Conservation (phyloP, 2,113 vertebrate genomes). For the Oryzias curvinotus region DNA sequence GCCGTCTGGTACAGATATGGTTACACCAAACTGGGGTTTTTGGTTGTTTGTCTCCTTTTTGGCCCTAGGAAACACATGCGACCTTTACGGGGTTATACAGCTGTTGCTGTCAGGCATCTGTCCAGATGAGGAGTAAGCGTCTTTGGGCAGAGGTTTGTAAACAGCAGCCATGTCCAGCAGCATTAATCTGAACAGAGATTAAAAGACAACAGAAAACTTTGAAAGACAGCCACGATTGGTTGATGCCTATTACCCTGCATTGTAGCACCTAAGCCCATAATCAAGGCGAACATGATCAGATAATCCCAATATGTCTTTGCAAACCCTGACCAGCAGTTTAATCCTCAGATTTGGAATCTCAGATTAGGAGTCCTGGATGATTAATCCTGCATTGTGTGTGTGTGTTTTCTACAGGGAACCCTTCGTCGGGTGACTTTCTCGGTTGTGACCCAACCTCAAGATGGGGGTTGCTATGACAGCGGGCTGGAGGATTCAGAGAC, state of each 20-base stretch:
- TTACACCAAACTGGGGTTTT: too few species aligned
- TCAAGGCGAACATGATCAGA: conserved; percentile 60
- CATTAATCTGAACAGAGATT: conserved; percentile 65
- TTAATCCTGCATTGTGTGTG: conserved; percentile 71
- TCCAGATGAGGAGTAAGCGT: conserved; percentile 41
- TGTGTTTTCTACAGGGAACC: conserved; percentile 83
- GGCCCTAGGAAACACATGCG: too few species aligned
- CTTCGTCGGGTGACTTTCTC: conserved; percentile 97
- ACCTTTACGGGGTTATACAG: background rate
- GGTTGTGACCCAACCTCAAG: conserved; percentile 91
- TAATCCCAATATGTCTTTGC: conserved; percentile 71
- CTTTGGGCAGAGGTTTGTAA: conserved; percentile 48
- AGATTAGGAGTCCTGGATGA: conserved; percentile 66
- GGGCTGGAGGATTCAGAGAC: conserved; percentile 96
- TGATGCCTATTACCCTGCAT: conserved; percentile 60
- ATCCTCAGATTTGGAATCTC: conserved; percentile 64
- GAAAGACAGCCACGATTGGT: conserved; percentile 53
- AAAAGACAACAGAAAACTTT: conserved; percentile 56
- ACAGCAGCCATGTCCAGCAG: conserved; percentile 53
- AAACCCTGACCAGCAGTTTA: conserved; percentile 44
- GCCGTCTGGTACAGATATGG: too few species aligned
- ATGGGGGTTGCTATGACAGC: conserved; percentile 93
- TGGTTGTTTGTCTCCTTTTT: too few species aligned
- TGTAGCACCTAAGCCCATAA: conserved; percentile 62
- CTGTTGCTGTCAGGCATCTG: conserved; percentile 21